Conservation (phyloP, 1,140 invertebrate genomes). For the Hypothenemus hampei region DNA sequence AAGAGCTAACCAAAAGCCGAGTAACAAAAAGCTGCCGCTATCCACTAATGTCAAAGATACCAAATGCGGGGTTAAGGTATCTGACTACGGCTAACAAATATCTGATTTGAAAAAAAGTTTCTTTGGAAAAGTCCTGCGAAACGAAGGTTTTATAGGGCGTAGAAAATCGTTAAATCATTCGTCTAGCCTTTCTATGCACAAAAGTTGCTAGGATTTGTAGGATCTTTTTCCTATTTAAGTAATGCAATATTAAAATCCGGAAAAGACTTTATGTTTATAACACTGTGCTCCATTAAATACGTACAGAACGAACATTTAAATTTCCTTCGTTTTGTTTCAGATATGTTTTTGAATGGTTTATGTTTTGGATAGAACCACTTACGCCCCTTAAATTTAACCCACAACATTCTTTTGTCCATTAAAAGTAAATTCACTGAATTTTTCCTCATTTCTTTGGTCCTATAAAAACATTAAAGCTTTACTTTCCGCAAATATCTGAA, state of each 20-base stretch:
- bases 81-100: slow-evolving; percentile 10
- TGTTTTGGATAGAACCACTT: slow-evolving; percentile 12
- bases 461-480: too few relatives aligned
- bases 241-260: slow-evolving; percentile 16
- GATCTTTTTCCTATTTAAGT: slow-evolving; percentile 4
- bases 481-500: too few relatives aligned
- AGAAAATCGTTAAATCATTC: slow-evolving; percentile 9
- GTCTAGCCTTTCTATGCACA: slow-evolving; percentile 4
- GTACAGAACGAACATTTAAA: slow-evolving; percentile 8
- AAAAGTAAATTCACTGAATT: too few relatives aligned
- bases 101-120: slow-evolving; percentile 21
- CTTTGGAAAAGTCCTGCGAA: background rate
- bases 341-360: slow-evolving; percentile 16
- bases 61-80: slow-evolving; percentile 11
- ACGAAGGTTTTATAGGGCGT: background rate
- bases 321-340: background rate
- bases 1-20: slow-evolving; percentile 6
- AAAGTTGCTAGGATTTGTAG: slow-evolving; percentile 6
- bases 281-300: slow-evolving; percentile 11
- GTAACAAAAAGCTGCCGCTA: slow-evolving; percentile 9
- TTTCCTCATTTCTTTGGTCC: too few relatives aligned
- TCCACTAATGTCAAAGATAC: slow-evolving; percentile 10
- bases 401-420: slow-evolving; percentile 7
- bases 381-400: background rate
- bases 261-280: slow-evolving; percentile 11